Base-by-base conservation (phyloP, 2,113 vertebrate species). In the Ctenomys sociabilis region DNA sequence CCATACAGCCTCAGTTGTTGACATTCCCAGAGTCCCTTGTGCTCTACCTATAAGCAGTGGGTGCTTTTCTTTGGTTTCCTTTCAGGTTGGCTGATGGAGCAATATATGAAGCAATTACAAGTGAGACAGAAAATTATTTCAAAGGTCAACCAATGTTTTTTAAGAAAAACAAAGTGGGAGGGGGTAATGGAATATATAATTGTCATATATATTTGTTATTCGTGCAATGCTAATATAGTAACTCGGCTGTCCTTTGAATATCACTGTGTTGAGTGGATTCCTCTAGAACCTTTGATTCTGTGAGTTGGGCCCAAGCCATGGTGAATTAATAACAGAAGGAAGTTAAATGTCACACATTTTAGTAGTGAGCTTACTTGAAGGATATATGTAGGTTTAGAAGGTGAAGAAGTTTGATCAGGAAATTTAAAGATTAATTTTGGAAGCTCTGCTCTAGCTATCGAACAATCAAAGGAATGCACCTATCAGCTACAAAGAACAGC, bases 41-140 rank as follows among this genome's bases (percentile, higher is more conserved):
- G 99, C 99, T 99, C 98, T 92, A 99, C 98, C 98, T 99, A 98
- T 99, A 99, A 99, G 99, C 99, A 98, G 99, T 99, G 99, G 99
- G 99, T 99, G 99, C 99, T 99, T 99, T 99, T 99, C 99, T 99
- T 99, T 99, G 99, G 99, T 99, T 99, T 99, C 98, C 99, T 99
- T 99, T 98, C 97, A 96, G 98, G 97, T 98, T 97, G 97, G 98
- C 98, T 98, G 97, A 98, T 85, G 86, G 97, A 98, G 98, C 96
- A 98, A 98, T 97, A 98, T 0, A 90, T 96, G 97, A 97, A 98
- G 97, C 97, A 98, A 97, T 98, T 97, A 96, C 96, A 96, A 97
- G 97, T 98, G 97, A 98, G 97, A 96, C 49, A 97, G 96, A 96
- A 98, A 98, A 98, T 96, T 93, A 97, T 98, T 97, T 98, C 96